Base-by-base conservation (phyloP, 2,113 vertebrate species). In the Lampris incognitus region DNA sequence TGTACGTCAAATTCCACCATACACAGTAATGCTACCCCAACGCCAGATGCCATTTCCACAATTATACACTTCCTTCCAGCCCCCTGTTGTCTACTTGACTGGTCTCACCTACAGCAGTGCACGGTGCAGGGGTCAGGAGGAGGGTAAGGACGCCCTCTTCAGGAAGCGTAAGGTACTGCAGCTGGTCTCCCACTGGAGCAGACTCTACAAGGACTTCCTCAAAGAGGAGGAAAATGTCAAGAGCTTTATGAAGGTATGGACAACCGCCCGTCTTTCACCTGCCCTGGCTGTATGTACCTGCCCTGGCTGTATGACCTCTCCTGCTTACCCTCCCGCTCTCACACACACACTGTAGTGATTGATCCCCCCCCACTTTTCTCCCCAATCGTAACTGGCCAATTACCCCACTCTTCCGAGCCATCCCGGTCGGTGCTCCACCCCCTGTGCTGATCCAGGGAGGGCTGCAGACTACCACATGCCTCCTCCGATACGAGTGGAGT, bases 131-230 rank as follows among this genome's bases (percentile, higher is more conserved):
- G 96, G 96, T 58, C 97, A 97, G 87, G 97, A 97, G 88, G 97
- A 97, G 0, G 95, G 94, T 39, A 95, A 95, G 78, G 97, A 98
- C 58, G 93, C 96, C 71, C 95, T 97, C 81, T 96, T 95, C 73
- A 96, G 96, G 92, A 99, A 99, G 86, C 94, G 97, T 37, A 99
- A 98, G 84, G 97, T 99, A 42, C 93, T 99, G 79, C 96, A 98
- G 89, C 94, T 99, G 71, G 97, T 98, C 54, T 97, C 98, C 54
- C 97, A 98, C 80, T 99, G 98, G 98, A 97, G 95, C 83, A 87
- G 95, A 38, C 96, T 99, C 11, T 98, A 99, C 92, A 98, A 97
- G 89, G 97, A 99, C 92, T 97, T 98, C 94, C 92, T 98, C 48
- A 95, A 96, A 0, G 97, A 99, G 83, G 98, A 99, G 85, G 97